phyloP scores from a whole-genome alignment of 2,888 invertebrate genomes.

The Sepioteuthis lessoniana region DNA sequence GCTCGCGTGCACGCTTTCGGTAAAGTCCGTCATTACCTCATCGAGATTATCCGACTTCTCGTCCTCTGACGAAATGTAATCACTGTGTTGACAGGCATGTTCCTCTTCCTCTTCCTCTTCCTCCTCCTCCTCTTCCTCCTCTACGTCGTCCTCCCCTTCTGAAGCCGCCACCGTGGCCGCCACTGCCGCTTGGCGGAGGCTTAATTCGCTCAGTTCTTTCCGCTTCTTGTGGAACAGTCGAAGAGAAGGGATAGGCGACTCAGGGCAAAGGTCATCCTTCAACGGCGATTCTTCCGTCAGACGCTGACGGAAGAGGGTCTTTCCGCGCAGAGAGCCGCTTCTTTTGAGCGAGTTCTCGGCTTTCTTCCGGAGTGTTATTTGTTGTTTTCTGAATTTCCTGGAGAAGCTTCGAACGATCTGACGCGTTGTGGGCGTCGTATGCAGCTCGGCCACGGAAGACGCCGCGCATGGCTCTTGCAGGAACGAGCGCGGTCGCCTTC shows the following conservation, averaged over 20 bases:
- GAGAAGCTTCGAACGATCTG: constrained; percentile 46
- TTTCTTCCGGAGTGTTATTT: constrained; percentile 21
- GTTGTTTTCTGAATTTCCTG: constrained; percentile 34
- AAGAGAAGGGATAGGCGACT: constrained; percentile 51
- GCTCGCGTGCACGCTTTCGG: not conserved
- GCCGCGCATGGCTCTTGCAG: constrained; percentile 50
- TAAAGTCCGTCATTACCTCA: constrained; percentile 6
- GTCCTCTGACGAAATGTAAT: constrained; percentile 23
- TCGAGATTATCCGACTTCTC: constrained; percentile 46
- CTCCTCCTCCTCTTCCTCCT: not conserved
- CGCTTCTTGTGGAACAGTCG: constrained; percentile 51
- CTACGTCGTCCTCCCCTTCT: not conserved
- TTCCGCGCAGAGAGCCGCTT: constrained; percentile 26
- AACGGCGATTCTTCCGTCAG: constrained; percentile 37
- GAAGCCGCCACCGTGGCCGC: constrained; percentile 10
- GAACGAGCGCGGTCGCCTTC: constrained; percentile 55
- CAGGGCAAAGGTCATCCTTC: constrained; percentile 44
- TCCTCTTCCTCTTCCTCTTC: not conserved
- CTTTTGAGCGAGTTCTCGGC: constrained; percentile 34
- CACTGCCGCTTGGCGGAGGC: not conserved
- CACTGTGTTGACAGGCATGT: not conserved
- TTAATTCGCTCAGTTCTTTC: not conserved
- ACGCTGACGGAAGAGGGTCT: constrained; percentile 36
- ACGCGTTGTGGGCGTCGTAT: constrained; percentile 48
- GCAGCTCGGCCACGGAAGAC: constrained; percentile 36